Conservation (phyloP, 2,113 vertebrate species). For the Strigops habroptila region DNA sequence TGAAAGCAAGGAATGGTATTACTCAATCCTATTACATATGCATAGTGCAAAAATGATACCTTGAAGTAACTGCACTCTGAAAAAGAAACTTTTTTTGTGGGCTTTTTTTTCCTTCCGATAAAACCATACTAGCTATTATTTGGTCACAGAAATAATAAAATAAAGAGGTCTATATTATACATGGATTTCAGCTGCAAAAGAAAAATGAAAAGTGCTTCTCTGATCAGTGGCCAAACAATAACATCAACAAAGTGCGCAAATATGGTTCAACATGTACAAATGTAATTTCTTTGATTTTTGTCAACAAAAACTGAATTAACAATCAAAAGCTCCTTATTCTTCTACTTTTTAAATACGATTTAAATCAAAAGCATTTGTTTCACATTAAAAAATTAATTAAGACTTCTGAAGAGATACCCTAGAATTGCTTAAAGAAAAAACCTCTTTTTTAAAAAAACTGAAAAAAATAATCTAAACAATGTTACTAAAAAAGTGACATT, state of each 20-base stretch:
- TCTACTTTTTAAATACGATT: background rate
- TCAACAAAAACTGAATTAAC: background rate
- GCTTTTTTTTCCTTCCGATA: background rate
- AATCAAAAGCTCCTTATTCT: background rate
- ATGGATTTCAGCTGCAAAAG: background rate
- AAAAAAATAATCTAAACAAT: background rate
- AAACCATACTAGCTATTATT: background rate
- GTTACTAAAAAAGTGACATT: background rate
- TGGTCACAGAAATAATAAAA: background rate
- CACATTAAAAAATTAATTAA: background rate
- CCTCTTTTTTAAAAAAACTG: background rate
- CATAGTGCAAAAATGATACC: conserved; percentile 35
- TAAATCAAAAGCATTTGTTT: background rate
- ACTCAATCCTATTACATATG: conserved; percentile 14
- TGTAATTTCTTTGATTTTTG: background rate
- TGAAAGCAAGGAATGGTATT: conserved; percentile 39
- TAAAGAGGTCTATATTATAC: background rate
- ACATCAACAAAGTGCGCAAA: background rate
- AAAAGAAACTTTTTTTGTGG: background rate
- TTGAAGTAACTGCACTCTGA: background rate
- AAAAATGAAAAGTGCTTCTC: background rate
- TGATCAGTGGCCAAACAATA: background rate
- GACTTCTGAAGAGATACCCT: background rate
- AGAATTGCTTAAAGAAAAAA: background rate
- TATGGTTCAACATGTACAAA: background rate